Conservation (phyloP, 2,888 invertebrate species). For the Lithosia quadra region DNA sequence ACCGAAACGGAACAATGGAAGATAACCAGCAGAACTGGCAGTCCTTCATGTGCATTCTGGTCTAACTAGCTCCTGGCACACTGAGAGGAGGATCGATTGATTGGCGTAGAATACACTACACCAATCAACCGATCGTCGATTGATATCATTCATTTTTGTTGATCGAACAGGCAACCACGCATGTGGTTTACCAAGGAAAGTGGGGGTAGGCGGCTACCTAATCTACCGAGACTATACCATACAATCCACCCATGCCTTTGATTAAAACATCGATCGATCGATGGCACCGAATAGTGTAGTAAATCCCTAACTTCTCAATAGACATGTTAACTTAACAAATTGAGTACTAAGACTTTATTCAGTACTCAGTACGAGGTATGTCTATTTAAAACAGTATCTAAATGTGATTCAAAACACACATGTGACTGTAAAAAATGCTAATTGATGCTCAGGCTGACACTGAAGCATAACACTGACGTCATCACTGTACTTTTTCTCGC, state of each 20-base stretch:
- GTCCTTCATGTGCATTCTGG: background rate
- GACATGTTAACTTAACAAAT: conserved; percentile 6
- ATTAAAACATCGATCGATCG: too few relatives aligned
- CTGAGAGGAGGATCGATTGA: too few relatives aligned
- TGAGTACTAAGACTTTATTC: conserved; percentile 6
- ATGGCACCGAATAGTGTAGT: too few relatives aligned
- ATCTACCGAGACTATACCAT: too few relatives aligned
- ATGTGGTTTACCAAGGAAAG: too few relatives aligned
- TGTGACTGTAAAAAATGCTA: conserved; percentile 53
- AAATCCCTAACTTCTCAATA: background rate
- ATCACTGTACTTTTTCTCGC: conserved; percentile 35
- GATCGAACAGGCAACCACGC: too few relatives aligned
- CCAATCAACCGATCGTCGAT: too few relatives aligned
- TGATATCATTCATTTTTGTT: too few relatives aligned
- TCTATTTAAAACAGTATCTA: conserved; percentile 31
- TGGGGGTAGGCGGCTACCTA: too few relatives aligned
- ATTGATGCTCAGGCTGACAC: conserved; percentile 51
- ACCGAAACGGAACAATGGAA: background rate
- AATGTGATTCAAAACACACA: conserved; percentile 49
- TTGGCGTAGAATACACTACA: too few relatives aligned
- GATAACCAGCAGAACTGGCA: background rate
- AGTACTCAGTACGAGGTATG: background rate
- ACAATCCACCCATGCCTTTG: too few relatives aligned
- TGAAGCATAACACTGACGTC: conserved; percentile 50
- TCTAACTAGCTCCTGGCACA: background rate